These are phyloP conservation scores for Cecidostiba fungosa DNA, from an alignment of 2,888 invertebrate genomes.

Conservation along the genomic window DNA sequence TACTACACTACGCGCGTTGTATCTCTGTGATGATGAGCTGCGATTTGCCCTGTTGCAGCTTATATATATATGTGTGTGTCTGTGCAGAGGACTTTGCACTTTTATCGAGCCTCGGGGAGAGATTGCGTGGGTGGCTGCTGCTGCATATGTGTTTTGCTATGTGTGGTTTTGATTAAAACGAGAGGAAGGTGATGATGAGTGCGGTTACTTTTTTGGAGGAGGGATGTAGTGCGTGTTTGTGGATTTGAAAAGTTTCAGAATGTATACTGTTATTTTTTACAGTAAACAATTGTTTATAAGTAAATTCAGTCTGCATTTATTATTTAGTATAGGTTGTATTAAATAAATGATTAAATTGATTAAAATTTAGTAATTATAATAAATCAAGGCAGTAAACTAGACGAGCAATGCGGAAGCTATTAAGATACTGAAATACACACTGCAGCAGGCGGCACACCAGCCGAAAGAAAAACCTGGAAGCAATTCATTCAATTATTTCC, in stretches of 20 bases:
- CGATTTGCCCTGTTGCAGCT: conserved; percentile 13
- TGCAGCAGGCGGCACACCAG: background rate
- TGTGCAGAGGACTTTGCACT: background rate
- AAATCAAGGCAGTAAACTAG: too few species aligned
- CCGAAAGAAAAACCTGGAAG: conserved; percentile 34
- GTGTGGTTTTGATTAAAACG: conserved; percentile 32
- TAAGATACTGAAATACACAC: conserved; percentile 34
- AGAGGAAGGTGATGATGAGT: background rate
- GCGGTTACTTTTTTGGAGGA: background rate
- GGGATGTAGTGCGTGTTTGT: background rate
- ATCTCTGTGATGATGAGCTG: background rate
- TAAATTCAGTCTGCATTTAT: too few species aligned
- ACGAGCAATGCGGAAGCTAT: background rate
- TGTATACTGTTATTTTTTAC: too few species aligned
- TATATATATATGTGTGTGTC: background rate
- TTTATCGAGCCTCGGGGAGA: conserved; percentile 48
- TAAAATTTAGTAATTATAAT: too few species aligned
- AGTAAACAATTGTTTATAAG: too few species aligned
- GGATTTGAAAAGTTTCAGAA: background rate
- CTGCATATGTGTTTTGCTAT: background rate
- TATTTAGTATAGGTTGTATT: too few species aligned
- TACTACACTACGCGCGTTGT: background rate
- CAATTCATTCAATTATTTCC: conserved; percentile 45
- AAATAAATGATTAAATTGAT: too few species aligned
- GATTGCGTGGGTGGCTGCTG: conserved; percentile 8